A percentile compares a stretch with the other conserved stretches of the same genome.
phyloP scores from a whole-genome alignment of 2,888 invertebrate genomes.

The Cryptops parisi region DNA sequence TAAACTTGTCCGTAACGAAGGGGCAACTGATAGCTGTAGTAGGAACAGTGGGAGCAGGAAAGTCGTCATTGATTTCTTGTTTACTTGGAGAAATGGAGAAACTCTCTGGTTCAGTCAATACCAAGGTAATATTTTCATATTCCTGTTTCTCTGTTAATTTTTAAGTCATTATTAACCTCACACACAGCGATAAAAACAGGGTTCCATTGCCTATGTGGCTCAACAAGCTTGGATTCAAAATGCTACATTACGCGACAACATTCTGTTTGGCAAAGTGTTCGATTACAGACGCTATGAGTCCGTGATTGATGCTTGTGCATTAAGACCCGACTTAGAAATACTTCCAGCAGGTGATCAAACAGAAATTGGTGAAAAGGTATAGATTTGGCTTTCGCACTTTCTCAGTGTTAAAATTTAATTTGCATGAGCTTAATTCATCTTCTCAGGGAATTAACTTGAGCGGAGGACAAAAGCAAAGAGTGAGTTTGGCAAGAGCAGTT shows the following conservation, averaged over 20 bases:
- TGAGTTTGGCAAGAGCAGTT: conserved; percentile 34
- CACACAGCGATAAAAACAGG: conserved; percentile 29
- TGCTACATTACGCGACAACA: conserved; percentile 37
- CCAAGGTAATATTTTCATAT: conserved; percentile 7
- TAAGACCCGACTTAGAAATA: conserved; percentile 37
- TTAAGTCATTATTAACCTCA: no score
- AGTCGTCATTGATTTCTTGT: conserved; percentile 7
- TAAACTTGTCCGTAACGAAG: background rate
- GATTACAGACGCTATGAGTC: conserved; percentile 26
- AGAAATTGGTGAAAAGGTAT: conserved; percentile 43
- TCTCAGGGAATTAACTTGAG: conserved; percentile 51
- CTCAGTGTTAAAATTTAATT: background rate
- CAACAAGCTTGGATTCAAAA: conserved; percentile 44
- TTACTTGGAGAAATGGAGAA: conserved; percentile 8
- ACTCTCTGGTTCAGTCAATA: conserved; percentile 1
- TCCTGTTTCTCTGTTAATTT: no score
- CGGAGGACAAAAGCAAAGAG: conserved; percentile 36
- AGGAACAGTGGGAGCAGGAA: conserved; percentile 9
- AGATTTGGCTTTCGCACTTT: conserved; percentile 1
- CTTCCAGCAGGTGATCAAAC: conserved; percentile 40
- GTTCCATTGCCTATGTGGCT: conserved; percentile 38
- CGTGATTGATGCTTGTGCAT: conserved; percentile 34
- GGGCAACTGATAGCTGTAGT: conserved; percentile 9
- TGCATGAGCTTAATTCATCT: background rate
- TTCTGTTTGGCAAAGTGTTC: conserved; percentile 35